Base-by-base conservation (phyloP, 2,888 invertebrate species). In the Lobophora halterata region DNA sequence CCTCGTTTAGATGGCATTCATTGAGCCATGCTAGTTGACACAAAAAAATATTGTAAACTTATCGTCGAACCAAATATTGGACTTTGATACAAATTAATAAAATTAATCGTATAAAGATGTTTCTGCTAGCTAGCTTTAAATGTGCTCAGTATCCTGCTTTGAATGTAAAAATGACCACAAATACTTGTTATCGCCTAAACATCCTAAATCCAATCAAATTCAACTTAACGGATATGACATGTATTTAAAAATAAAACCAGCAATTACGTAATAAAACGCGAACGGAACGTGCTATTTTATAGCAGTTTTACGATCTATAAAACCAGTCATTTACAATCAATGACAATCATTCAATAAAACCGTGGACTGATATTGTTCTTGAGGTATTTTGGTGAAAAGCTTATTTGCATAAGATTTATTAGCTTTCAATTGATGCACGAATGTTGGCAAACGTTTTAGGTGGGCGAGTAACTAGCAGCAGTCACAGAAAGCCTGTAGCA, bases 241-340 rank as follows among this genome's bases (percentile, higher is more conserved):
- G 40, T 20, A 52, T 51, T 53, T 24, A 49, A 49, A 52, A 56
- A 61, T 56, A 61, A 59, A 58, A 47, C 54, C 49, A 58, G 53
- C 53, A 55, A 57, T 61, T 52, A 49, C 43, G 46, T 58, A 55
- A 58, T 56, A 54, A 55, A 55, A 54, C 42, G 48, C 28, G 25
- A 58, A 49, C 54, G 35, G 38, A 60, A 61, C 60, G 58, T 53
- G 58, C 41, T 49, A 52, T 36, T 58, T 67, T 67, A 68, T 53
- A 48, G 46, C 49, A 36, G 46, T 59, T 69, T 69, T 61, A 68
- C 47, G 58, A 47, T 37, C 59, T 52, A 56, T 65, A 62, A 66
- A 68, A 60, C 54, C 54, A 58, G 65, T 61, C 55, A 67, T 61
- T 60, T 46, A 59, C 62, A 59, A 65, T 67, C 65, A 65, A 62